Evolutionary conservation across 1,140 invertebrate species (phyloP).

Genomic region (Macrotrachela quadricornifera): DNA sequence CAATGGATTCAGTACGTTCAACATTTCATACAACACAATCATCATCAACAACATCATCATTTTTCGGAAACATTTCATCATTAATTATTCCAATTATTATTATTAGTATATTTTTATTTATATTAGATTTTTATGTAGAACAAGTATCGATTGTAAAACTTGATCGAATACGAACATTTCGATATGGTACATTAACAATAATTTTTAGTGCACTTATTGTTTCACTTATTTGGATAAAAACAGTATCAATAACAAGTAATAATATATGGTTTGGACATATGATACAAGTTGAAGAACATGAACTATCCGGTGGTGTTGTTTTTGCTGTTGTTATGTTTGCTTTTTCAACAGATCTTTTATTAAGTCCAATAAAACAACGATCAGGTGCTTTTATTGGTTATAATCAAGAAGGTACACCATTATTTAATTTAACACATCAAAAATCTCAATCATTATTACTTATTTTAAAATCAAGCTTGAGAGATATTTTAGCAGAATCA

Average conservation of each 20-base stretch:
- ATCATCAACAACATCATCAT: too few relatives aligned
- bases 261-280: too few relatives aligned
- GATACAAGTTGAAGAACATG: conserved; percentile 19
- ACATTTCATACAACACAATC: too few relatives aligned
- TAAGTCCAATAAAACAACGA: conserved; percentile 17
- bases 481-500: conserved; percentile 30
- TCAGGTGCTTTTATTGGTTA: conserved; percentile 33
- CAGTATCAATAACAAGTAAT: conserved; percentile 15
- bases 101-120: conserved; percentile 27
- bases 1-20: too few relatives aligned
- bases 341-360: conserved; percentile 27
- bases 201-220: conserved; percentile 21
- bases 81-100: conserved; percentile 20
- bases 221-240: conserved; percentile 23
- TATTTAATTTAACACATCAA: conserved; percentile 28
- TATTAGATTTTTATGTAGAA: conserved; percentile 35
- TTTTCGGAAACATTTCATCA: too few relatives aligned
- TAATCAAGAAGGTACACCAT: conserved; percentile 28
- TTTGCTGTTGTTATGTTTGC: conserved; percentile 29
- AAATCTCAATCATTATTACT: conserved; percentile 23
- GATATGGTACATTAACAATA: conserved; percentile 19
- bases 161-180: conserved; percentile 15
- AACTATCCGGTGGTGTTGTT: conserved; percentile 30
- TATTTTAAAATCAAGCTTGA: conserved; percentile 20
- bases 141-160: conserved; percentile 22